Percentiles rank a stretch among this genome's conserved stretches.
Evolutionary conservation across 2,888 invertebrate genomes (phyloP).

Genomic region (Coelopa pilipes): DNA sequence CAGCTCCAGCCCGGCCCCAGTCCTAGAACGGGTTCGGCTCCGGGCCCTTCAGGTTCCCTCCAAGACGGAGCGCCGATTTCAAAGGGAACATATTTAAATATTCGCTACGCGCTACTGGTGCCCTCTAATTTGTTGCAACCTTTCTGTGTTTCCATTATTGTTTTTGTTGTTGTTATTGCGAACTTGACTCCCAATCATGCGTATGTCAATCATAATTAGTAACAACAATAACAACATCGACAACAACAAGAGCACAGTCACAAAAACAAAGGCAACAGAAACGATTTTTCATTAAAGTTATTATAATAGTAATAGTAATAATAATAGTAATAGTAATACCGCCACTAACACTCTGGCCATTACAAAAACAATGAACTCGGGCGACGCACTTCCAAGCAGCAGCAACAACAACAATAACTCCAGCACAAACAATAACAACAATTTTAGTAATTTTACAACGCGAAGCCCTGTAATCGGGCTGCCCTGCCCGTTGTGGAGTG

Average conservation of each 20-base stretch:
- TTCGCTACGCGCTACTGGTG: constrained; percentile 42
- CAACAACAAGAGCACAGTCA: constrained; percentile 26
- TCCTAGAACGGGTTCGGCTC: too few species aligned
- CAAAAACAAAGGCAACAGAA: not conserved
- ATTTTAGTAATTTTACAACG: constrained; percentile 41
- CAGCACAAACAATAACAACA: constrained; percentile 32
- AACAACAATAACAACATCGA: constrained; percentile 49
- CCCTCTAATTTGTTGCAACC: too few species aligned
- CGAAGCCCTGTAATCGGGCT: constrained; percentile 29
- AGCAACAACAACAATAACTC: constrained; percentile 14
- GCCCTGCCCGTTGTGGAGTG: constrained; percentile 15
- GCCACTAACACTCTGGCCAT: not conserved
- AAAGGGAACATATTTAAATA: constrained; percentile 30
- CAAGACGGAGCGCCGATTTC: not conserved
- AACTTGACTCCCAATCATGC: too few species aligned
- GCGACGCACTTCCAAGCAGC: constrained; percentile 23
- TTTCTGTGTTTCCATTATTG: too few species aligned
- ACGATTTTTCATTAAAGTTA: not conserved
- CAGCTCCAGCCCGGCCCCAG: too few species aligned
- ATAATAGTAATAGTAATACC: too few species aligned
- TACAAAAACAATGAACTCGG: constrained; percentile 8
- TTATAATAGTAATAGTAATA: not conserved
- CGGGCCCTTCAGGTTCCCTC: not conserved
- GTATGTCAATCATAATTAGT: constrained; percentile 64
- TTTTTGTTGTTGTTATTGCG: too few species aligned